Evolutionary conservation across 2,888 invertebrate species (phyloP).

Genomic region (Coremacera marginata): DNA sequence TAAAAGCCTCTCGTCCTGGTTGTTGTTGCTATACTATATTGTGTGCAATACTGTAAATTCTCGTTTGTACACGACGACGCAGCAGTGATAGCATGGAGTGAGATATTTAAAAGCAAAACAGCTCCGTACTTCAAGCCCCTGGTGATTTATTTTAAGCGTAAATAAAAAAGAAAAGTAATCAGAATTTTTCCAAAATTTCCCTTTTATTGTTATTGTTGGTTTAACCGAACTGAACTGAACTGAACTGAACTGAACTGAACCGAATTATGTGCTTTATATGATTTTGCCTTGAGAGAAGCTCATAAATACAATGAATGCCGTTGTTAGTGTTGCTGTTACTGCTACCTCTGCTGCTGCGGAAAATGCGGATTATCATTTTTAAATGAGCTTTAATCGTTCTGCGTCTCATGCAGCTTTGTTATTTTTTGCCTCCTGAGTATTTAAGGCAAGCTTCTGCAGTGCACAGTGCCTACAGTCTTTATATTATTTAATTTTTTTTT

Average conservation of each 20-base stretch:
- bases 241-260: too few species aligned
- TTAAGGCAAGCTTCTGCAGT: background rate
- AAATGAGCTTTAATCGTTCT: constrained; percentile 27
- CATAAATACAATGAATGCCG: too few species aligned
- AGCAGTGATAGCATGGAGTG: background rate
- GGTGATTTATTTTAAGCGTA: background rate
- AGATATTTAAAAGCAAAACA: background rate
- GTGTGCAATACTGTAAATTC: background rate
- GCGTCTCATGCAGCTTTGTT: background rate
- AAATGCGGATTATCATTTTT: constrained; percentile 32
- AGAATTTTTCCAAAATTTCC: background rate
- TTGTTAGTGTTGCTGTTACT: too few species aligned
- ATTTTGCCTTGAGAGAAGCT: too few species aligned
- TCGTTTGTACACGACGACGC: background rate
- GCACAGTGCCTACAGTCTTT: background rate
- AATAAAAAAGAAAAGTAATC: too few species aligned
- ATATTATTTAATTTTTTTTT: background rate
- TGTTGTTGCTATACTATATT: background rate
- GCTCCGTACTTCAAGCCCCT: background rate
- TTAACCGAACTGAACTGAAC: too few species aligned
- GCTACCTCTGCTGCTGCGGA: background rate
- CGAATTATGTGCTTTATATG: too few species aligned
- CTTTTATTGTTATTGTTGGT: too few species aligned
- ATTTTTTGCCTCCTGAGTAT: background rate
- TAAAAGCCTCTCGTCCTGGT: background rate